Base-by-base conservation (phyloP, 2,888 invertebrate species). In the Synanthedon formicaeformis region DNA sequence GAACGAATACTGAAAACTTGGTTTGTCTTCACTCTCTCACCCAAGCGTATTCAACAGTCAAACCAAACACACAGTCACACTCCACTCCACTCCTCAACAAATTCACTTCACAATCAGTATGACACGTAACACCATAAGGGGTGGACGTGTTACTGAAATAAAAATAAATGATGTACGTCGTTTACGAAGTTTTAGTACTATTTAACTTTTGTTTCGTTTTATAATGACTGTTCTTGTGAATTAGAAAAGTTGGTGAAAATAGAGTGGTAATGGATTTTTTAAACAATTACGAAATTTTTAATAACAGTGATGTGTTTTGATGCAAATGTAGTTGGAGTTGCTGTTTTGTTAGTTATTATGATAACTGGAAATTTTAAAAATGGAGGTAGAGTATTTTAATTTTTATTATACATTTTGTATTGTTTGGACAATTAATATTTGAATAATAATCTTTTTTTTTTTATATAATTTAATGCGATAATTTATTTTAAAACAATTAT, bases 231-330 rank as follows among this genome's bases (percentile, higher is more conserved):
- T 34, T 34, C 34, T 10, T 34, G 34, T 34, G 34, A 34, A 34
- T 34, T 34, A 34, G 34, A 34, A 34, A 34, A 34, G 34, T 34
- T 34, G 34, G 34, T 10, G 34, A 6, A 49, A 49, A 49, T 49
- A 3, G 13, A 49, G 18, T 49, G 16, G 34, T 34, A 18, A 16
- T 49, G 49, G 18, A 49, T 16, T 16, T 8, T 16, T 13, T 11
- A 18, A 16, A 49, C 12, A 16, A 16, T 13, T 10, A 51, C 53
- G 58, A 59, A 49, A 53, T n/a, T 53, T 49, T 49, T 18, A 34
- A 34, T 55, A 55, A 56, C 41, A 73, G 81, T 81, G 73, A 84
- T 84, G 84, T 74, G 73, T 34, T 34, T 34, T 71, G 69, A 70
- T 55, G 60, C 56, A 62, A 67, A 71, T 68, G 69, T 66, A 59